These are phyloP conservation scores for Kobus ellipsiprymnus DNA, from an alignment of 2,113 vertebrate species.

Conservation along the genomic window DNA sequence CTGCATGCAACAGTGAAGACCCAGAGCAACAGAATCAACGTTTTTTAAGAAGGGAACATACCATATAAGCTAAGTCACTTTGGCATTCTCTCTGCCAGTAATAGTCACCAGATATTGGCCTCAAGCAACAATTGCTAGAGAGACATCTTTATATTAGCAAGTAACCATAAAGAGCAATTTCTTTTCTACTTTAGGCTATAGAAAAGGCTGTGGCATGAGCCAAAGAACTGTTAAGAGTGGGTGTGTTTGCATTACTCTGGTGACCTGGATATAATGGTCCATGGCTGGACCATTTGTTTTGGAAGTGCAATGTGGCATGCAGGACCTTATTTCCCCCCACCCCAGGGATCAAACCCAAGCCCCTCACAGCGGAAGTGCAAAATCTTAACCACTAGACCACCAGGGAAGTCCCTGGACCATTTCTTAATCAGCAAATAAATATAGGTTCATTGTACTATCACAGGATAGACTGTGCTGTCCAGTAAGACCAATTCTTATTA, in stretches of 20 bases:
- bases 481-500: constrained; percentile 2
- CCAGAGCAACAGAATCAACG: not conserved
- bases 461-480: not conserved
- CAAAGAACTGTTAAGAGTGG: not conserved
- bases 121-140: not conserved
- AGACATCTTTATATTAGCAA: not conserved
- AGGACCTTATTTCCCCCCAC: not conserved
- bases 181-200: not conserved
- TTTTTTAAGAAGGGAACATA: not conserved
- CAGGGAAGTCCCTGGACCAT: not conserved
- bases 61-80: not conserved
- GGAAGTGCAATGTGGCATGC: not conserved
- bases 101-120: not conserved
- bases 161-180: not conserved
- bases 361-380: not conserved
- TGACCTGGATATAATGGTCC: not conserved
- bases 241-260: not conserved
- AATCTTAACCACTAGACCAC: not conserved
- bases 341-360: not conserved
- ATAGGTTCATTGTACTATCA: not conserved
- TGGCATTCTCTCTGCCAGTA: not conserved
- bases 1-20: not conserved
- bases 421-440: constrained; percentile 10
- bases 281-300: not conserved
- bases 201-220: not conserved